These are phyloP conservation scores for silkworm (Bombyx mori) DNA, from an alignment of 1,140 invertebrate genomes.

Conservation along the genomic window ASM3026992v2 NC_085115.1:1405001-1405500, in stretches of 20 bases:
- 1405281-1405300: constrained; percentile 11
- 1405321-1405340: constrained; percentile 46
- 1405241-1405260: neutral
- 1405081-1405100: constrained; percentile 51
- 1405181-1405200: constrained; percentile 46
- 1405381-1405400: constrained; percentile 25
- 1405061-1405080: constrained; percentile 51
- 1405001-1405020: constrained; percentile 57
- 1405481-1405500: too few species aligned
- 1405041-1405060: constrained; percentile 53
- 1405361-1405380: constrained; percentile 27
- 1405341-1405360: constrained; percentile 50
- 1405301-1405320: constrained; percentile 32
- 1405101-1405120: constrained; percentile 45
- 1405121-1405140: constrained; percentile 23
- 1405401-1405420: constrained; percentile 34
- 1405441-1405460: too few species aligned
- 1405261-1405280: neutral
- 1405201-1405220: constrained; percentile 61
- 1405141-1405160: too few species aligned
- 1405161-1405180: constrained; percentile 8
- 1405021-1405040: constrained; percentile 51
- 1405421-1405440: constrained; percentile 42
- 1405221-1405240: constrained; percentile 31
- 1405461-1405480: too few species aligned